Base-by-base conservation (phyloP, 2,888 invertebrate genomes). In the Cantharis nigra region DNA sequence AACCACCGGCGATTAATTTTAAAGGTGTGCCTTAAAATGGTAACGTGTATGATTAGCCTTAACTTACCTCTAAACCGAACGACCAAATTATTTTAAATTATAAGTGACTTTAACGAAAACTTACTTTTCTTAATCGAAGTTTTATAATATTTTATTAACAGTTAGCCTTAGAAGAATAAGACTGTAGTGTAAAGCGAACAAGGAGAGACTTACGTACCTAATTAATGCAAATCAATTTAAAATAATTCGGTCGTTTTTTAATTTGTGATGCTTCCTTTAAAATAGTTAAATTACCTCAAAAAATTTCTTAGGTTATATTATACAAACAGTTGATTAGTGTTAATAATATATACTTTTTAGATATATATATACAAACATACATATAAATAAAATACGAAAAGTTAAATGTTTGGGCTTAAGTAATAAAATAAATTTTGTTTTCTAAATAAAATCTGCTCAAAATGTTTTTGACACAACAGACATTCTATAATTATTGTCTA, bases 401-500 rank as follows among this genome's bases (percentile, higher is more conserved):
- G 79, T 80, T 82, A 82, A 81, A 82, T 82, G 82, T 81, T 82
- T 83, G 83, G 82, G 82, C 81, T 78, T 72, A 78, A 77, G 79
- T 79, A 78, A 70, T 77, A 77, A 81, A 81, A 78, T 78, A 78
- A 79, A 75, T 49, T 49, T 49, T 49, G 7, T 49, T 80, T 79
- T 78, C 79, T 80, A 81, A 80, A 81, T 79, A 77, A 81, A 80
- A 82, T 72, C 74, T 73, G 72, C 79, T 76, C 80, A 78, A 79
- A 82, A 82, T 83, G 80, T 82, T 82, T 83, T 81, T 80, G 81
- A 82, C 83, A 80, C 81, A 80, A 82, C 81, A 83, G 80, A 82
- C 82, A 83, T 83, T 83, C 83, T 82, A 83, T 85, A 85, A 85
- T 85, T 85, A 84, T 84, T 84, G 80, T 82, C 76, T 83, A 85